Evolutionary conservation across 2,113 vertebrate species (phyloP).

Genomic region (Tenebrosternarchus preto): DNA sequence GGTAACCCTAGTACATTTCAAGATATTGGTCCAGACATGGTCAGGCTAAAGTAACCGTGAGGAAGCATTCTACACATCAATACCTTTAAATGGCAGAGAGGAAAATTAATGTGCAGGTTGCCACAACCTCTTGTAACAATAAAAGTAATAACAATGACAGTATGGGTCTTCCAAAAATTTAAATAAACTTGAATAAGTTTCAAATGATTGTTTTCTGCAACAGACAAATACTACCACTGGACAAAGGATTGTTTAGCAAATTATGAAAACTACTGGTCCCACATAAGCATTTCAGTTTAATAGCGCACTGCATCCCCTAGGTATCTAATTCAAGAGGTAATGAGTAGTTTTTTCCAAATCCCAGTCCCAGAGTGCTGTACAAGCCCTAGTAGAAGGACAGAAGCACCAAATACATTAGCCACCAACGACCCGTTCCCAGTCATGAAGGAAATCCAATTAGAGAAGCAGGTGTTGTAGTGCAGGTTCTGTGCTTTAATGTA

Average conservation of each 20-base stretch:
- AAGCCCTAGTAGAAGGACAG: background rate
- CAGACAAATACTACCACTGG: background rate
- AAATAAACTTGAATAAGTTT: too few relatives aligned
- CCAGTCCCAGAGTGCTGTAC: background rate
- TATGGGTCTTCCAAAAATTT: background rate
- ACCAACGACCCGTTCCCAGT: background rate
- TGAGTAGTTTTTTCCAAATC: background rate
- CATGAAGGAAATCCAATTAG: background rate
- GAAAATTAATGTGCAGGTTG: constrained; percentile 1
- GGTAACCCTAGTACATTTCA: background rate
- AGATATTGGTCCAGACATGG: background rate
- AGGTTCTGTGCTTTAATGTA: background rate
- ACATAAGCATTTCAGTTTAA: background rate
- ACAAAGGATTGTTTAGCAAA: background rate
- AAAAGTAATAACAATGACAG: background rate
- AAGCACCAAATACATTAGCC: background rate
- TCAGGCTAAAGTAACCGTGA: background rate
- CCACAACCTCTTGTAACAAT: background rate
- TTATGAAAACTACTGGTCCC: background rate
- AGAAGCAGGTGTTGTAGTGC: background rate
- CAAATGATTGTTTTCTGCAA: too few relatives aligned
- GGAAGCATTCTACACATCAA: background rate
- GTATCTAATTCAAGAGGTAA: background rate
- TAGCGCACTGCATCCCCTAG: background rate
- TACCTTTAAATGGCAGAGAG: constrained; percentile 5